A percentile compares a stretch with the other conserved stretches of the same genome.
These are phyloP conservation scores for Lasius platythorax DNA, from an alignment of 2,888 invertebrate genomes.

Conservation along the genomic window DNA sequence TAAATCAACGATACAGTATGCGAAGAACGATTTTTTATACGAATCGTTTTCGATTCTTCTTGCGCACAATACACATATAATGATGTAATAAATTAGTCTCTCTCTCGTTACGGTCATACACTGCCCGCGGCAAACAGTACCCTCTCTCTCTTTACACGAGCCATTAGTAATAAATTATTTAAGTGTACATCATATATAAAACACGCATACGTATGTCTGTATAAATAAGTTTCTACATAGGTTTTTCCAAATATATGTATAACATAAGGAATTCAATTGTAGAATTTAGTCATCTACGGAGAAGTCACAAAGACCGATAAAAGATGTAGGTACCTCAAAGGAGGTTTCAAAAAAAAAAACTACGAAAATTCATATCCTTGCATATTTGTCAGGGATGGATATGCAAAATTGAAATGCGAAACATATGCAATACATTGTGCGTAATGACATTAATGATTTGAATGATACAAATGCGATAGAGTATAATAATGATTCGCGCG, in stretches of 20 bases:
- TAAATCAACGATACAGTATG: slow-evolving; percentile 37
- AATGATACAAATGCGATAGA: neutral
- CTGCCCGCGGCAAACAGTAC: slow-evolving; percentile 56
- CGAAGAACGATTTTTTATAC: slow-evolving; percentile 6
- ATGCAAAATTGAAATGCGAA: slow-evolving; percentile 32
- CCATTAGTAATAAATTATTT: slow-evolving; percentile 73
- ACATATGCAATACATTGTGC: slow-evolving; percentile 43
- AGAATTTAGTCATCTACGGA: neutral
- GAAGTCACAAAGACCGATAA: neutral
- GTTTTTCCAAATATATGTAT: slow-evolving; percentile 30
- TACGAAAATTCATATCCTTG: slow-evolving; percentile 9
- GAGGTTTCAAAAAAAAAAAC: neutral
- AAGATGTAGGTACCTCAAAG: neutral
- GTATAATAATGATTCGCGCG: slow-evolving; percentile 19
- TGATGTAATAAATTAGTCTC: slow-evolving; percentile 23
- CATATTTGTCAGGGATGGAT: slow-evolving; percentile 10
- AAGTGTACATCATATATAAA: slow-evolving; percentile 71
- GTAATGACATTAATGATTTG: slow-evolving; percentile 21
- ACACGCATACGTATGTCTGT: slow-evolving; percentile 65
- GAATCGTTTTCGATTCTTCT: neutral
- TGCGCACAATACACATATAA: neutral
- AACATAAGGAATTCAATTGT: slow-evolving; percentile 38
- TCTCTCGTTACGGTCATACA: slow-evolving; percentile 54
- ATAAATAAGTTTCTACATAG: slow-evolving; percentile 70
- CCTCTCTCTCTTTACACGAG: slow-evolving; percentile 56